phyloP scores from a whole-genome alignment of 1,140 invertebrate genomes.

The Sarcophaga peregrina region DNA sequence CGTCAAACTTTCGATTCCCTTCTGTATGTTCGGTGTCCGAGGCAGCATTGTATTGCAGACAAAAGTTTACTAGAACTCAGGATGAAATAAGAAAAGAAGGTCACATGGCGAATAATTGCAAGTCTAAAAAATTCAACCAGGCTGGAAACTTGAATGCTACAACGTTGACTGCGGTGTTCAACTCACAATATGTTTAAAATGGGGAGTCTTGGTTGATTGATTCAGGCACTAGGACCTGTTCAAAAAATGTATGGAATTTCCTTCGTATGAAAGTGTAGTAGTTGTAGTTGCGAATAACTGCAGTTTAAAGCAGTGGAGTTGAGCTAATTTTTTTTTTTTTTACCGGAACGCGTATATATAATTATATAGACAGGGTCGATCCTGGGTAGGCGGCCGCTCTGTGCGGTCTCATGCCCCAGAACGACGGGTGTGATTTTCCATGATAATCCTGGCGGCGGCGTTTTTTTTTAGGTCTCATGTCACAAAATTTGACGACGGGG shows the following conservation, averaged over 20 bases:
- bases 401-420: too few species aligned
- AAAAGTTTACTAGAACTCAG: background rate
- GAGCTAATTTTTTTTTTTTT: constrained; percentile 15
- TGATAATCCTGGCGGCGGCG: too few species aligned
- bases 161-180: constrained; percentile 6
- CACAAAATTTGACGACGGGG: too few species aligned
- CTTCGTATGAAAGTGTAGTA: background rate
- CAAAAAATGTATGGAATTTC: background rate
- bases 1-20: too few species aligned
- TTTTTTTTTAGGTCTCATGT: too few species aligned
- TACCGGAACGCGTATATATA: too few species aligned
- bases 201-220: constrained; percentile 65
- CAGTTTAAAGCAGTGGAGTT: background rate
- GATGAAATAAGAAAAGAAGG: background rate
- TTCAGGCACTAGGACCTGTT: constrained; percentile 54
- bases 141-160: background rate
- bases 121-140: background rate
- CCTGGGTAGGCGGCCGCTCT: too few species aligned
- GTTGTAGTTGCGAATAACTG: constrained; percentile 40
- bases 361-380: too few species aligned
- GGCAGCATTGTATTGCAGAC: constrained; percentile 13
- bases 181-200: background rate
- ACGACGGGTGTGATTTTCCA: too few species aligned
- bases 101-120: constrained; percentile 6
- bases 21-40: too few species aligned